These are phyloP conservation scores for Marasmarcha lunaedactyla DNA, from an alignment of 2,888 invertebrate genomes.

Conservation along the genomic window DNA sequence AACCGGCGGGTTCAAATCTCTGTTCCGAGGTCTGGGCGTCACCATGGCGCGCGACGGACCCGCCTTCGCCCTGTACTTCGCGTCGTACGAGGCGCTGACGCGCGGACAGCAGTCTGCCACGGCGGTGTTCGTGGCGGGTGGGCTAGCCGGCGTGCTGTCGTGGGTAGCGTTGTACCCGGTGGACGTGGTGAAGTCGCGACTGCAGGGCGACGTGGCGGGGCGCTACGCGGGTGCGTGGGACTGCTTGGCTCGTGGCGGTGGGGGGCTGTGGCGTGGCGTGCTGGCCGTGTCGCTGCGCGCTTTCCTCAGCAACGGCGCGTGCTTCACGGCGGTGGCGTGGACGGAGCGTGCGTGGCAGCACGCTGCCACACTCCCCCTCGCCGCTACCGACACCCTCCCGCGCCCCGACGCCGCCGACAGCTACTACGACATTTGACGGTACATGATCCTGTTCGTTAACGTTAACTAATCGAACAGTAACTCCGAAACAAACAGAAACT, in stretches of 20 bases:
- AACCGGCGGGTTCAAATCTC: slow-evolving; percentile 75
- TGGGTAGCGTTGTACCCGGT: slow-evolving; percentile 90
- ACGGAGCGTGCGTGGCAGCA: slow-evolving; percentile 71
- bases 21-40: slow-evolving; percentile 80
- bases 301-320: slow-evolving; percentile 93
- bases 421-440: slow-evolving; percentile 30
- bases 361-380: slow-evolving; percentile 26
- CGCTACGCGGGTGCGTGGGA: slow-evolving; percentile 79
- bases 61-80: slow-evolving; percentile 87
- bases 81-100: slow-evolving; percentile 84
- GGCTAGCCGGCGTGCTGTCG: slow-evolving; percentile 85
- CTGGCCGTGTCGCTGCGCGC: slow-evolving; percentile 85
- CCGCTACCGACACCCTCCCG: slow-evolving; percentile 37
- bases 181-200: slow-evolving; percentile 90
- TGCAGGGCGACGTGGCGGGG: slow-evolving; percentile 79
- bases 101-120: slow-evolving; percentile 71
- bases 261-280: slow-evolving; percentile 80
- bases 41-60: slow-evolving; percentile 86
- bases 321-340: slow-evolving; percentile 89
- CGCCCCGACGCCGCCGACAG: slow-evolving; percentile 39
- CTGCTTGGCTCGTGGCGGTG: slow-evolving; percentile 79
- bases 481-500: too few relatives aligned
- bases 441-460: slow-evolving; percentile 1
- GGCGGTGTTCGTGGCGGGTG: slow-evolving; percentile 85
- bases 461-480: neutral